Evolutionary conservation across 2,113 vertebrate genomes (phyloP), one percentile per base, ranked within the genome.

Genomic region (Carollia perspicillata): DNA sequence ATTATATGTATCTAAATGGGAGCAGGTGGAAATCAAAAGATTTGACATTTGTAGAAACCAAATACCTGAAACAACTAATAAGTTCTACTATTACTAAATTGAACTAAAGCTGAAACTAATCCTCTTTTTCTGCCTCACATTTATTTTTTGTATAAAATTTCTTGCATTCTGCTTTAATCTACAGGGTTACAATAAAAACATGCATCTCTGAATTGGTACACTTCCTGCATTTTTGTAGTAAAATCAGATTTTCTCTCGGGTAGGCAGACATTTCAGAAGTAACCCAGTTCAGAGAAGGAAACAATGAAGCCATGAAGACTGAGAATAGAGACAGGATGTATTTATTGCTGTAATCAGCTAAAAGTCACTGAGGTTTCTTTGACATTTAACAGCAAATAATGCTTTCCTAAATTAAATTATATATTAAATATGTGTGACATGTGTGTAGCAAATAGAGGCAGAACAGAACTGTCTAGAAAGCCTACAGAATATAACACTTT

Each of bases 1-100:
- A 84, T 79, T 78, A 77, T 84, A 55, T 49, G 26, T 69, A 37
- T 79, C 5, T 89, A 12, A 75, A 1, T 88, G 51, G 10, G 95
- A 92, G 47, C 35, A 88, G 90, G 84, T 94, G 11, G 23, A 95
- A 95, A 95, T 78, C 63, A 78, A 95, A 71, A 3, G 26, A 78
- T 79, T 71, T 95, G 8, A 10, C 33, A 77, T 94, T 92, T 84
- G n/a, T 90, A 37, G 58, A 84, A 84, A 95, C 6, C 42, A 78
- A 79, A 49, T 75, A 49, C 8, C 35, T 91, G 49, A 89, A 93
- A 69, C 83, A 23, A 92, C 69, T 75, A 51, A 51, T 58, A 83
- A 55, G 42, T 89, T 74, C 37, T 79, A 35, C 8, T 71, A 3
- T 68, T 72, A 83, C 20, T 6, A 47, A 68, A 94, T 85, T 79